Conservation (phyloP, 92 coral and sea anemone genomes). For the Pocillopora meandrina region DNA sequence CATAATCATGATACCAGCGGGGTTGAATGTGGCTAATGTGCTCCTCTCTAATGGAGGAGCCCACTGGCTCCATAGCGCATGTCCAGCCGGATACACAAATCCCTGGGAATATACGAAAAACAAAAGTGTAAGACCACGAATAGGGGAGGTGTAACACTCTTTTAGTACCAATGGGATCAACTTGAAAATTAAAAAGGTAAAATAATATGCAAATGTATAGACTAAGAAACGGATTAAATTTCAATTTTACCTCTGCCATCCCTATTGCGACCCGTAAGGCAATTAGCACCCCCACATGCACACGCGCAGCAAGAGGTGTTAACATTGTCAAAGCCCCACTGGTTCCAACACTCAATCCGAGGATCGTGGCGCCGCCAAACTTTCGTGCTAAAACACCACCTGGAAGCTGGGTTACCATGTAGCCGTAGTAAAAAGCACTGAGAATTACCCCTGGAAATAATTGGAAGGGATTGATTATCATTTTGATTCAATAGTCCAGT, state of each 20-base stretch:
- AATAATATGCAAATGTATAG: too few species aligned
- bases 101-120: conserved; percentile 22
- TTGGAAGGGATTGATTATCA: background rate
- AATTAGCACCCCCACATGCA: conserved; percentile 71
- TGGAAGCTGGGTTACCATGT: conserved; percentile 85
- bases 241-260: conserved; percentile 68
- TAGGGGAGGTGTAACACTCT: too few species aligned
- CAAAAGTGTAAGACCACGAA: background rate
- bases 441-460: conserved; percentile 66
- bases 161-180: too few species aligned
- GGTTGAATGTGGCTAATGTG: conserved; percentile 36
- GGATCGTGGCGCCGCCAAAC: conserved; percentile 87
- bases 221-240: background rate
- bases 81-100: conserved; percentile 41
- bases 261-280: conserved; percentile 73
- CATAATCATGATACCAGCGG: conserved; percentile 32
- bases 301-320: conserved; percentile 78
- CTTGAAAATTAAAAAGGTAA: too few species aligned
- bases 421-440: conserved; percentile 87
- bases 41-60: conserved; percentile 56
- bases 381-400: conserved; percentile 86
- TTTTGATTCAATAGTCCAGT: background rate
- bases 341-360: conserved; percentile 80
- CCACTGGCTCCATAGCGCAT: conserved; percentile 58
- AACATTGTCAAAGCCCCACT: conserved; percentile 73